Evolutionary conservation across 2,113 vertebrate genomes (phyloP).

Genomic region (Rhinolophus sinicus): DNA sequence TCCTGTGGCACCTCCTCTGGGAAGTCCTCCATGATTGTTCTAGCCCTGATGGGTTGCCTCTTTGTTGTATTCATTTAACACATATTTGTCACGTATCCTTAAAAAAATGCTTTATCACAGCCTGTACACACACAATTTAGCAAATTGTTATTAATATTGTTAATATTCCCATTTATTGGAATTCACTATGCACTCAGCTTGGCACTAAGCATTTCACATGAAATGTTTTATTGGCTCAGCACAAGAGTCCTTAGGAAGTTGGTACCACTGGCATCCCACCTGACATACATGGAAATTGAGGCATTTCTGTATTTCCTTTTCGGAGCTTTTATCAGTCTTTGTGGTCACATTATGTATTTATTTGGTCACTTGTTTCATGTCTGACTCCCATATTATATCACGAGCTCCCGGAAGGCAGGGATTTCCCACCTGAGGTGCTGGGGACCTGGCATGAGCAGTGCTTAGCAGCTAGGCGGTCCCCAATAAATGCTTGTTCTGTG

Average conservation of each 20-base stretch:
- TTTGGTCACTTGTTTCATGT: neutral
- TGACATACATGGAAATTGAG: neutral
- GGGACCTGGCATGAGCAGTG: neutral
- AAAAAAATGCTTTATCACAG: neutral
- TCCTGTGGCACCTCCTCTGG: neutral
- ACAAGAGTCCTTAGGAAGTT: neutral
- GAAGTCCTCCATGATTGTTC: constrained; percentile 28
- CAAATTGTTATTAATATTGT: neutral
- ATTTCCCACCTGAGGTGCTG: neutral
- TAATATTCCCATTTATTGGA: neutral
- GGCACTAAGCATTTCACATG: neutral
- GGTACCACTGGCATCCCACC: neutral
- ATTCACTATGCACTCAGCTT: neutral
- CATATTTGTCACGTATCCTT: neutral
- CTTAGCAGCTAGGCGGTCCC: neutral
- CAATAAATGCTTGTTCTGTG: neutral
- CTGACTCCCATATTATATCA: neutral
- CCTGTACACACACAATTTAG: neutral
- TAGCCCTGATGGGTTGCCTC: neutral
- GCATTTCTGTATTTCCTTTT: neutral
- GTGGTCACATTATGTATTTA: neutral
- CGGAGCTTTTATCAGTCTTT: neutral
- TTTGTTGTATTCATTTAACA: neutral
- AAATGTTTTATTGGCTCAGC: neutral
- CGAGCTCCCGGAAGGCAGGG: neutral